Evolutionary conservation across 2,888 invertebrate genomes (phyloP).

Genomic region (Schizaphis graminum): DNA sequence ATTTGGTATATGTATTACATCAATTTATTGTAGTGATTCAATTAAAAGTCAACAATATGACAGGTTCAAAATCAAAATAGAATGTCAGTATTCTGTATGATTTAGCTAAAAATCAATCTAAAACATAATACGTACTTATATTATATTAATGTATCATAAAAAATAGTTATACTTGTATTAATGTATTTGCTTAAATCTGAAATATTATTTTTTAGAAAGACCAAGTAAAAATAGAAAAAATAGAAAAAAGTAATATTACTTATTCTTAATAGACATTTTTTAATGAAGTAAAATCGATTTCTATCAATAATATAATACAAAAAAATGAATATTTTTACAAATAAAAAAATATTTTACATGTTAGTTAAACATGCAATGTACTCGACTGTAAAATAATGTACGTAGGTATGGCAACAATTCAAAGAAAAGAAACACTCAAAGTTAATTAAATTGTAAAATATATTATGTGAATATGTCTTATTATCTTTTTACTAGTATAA

Average conservation of each 20-base stretch:
- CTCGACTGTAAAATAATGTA: background rate
- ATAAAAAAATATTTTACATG: background rate
- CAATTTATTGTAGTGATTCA: background rate
- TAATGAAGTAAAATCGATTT: background rate
- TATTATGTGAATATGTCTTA: background rate
- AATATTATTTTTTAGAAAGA: background rate
- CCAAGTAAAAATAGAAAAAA: background rate
- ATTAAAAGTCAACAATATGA: background rate
- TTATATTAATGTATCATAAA: background rate
- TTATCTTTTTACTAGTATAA: background rate
- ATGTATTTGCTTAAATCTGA: background rate
- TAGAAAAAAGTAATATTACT: background rate
- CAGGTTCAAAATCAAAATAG: background rate
- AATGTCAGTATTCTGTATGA: background rate
- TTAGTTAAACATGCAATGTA: background rate
- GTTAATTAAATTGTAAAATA: background rate
- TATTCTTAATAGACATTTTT: background rate
- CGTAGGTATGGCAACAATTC: background rate
- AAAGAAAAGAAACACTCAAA: constrained; percentile 9
- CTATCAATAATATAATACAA: too few species aligned
- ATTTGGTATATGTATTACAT: background rate
- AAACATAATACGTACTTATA: background rate
- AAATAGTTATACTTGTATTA: background rate
- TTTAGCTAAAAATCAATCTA: background rate
- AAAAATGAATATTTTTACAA: too few species aligned